Evolutionary conservation across 2,888 invertebrate species (phyloP), one percentile per base, ranked within the genome.

Genomic region (Chaitophorus viminalis): DNA sequence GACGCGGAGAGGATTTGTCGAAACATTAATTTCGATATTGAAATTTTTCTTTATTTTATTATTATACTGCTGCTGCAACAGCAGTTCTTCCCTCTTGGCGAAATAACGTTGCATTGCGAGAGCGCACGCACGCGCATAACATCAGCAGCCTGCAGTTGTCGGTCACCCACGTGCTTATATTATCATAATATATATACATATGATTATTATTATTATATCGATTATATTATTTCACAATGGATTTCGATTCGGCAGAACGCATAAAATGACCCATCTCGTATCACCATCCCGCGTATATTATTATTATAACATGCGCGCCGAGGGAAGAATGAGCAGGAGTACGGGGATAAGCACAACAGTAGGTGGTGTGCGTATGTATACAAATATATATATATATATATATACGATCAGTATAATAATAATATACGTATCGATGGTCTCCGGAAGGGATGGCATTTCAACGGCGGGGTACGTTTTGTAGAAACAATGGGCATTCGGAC

Each of bases 11-110:
- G 86, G 78, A 86, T 86, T 86, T 78, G 86, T 36, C 46, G 52
- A 52, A 33, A 84, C 84, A 76, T 76, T 84, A 85, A 85, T 85
- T 85, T 68, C 76, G 68, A 85, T 77, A 77, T 84, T 84, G 46
- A 84, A 76, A 84, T 82, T 82, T 70, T 82, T 82, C 72, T 72
- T 72, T 72, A 82, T 82, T 82, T 82, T 82, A 72, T 82, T 82
- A 70, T 46, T 54, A 11, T 46, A 46, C 46, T 11, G 46, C 46
- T 46, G 46, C 11, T 11, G 46, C 46, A 11, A 0, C 46, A 14
- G 46, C n/a, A n/a, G n/a, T n/a, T n/a, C n/a, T 46, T 46, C 46
- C 46, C 46, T 46, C 46, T 46, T 14, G 46, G 46, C 36, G 33
- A 9, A 78, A n/a, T n/a, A n/a, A n/a, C 25, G 25, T 25, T 25